These are phyloP conservation scores for Aurelia aurita complex sp. Pacific DNA, from an alignment of 30 jellyfish, hydroid and myxozoan genomes.

Conservation along the genomic window DNA sequence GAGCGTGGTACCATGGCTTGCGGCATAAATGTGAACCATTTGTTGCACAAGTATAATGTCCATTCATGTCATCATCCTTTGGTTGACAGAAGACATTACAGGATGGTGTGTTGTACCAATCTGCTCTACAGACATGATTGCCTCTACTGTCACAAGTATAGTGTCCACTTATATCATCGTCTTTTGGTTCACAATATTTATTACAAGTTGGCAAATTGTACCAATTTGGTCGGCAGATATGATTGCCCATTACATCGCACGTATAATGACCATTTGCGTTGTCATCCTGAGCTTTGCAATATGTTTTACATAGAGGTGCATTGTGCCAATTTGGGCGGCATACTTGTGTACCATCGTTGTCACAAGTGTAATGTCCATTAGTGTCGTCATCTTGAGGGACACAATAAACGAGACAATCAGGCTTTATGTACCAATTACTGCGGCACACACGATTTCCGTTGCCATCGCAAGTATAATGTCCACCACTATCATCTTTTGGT, in stretches of 20 bases:
- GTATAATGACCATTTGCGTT: slow-evolving; percentile 25
- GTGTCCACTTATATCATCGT: slow-evolving; percentile 45
- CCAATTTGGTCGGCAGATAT: slow-evolving; percentile 50
- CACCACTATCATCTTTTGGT: not conserved
- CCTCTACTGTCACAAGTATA: slow-evolving; percentile 59
- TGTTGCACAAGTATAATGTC: slow-evolving; percentile 9
- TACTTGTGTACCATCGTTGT: slow-evolving; percentile 23
- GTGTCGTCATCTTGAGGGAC: slow-evolving; percentile 11
- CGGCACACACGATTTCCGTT: not conserved
- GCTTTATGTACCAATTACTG: not conserved
- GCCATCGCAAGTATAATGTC: slow-evolving; percentile 10
- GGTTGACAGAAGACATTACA: slow-evolving; percentile 52
- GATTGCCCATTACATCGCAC: slow-evolving; percentile 31
- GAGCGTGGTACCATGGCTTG: slow-evolving; percentile 10
- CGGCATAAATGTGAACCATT: slow-evolving; percentile 5
- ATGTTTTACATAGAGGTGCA: slow-evolving; percentile 13
- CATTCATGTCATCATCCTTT: slow-evolving; percentile 28
- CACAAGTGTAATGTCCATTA: slow-evolving; percentile 50
- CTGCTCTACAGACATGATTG: slow-evolving; percentile 26
- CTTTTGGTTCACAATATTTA: slow-evolving; percentile 22
- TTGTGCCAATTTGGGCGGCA: slow-evolving; percentile 40
- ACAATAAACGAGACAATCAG: slow-evolving; percentile 21
- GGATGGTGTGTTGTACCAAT: slow-evolving; percentile 32
- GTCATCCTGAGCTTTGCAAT: slow-evolving; percentile 24
- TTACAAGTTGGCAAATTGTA: slow-evolving; percentile 31